Evolutionary conservation across 2,888 invertebrate species (phyloP), one percentile per base, ranked within the genome.

Genomic region (Agonum fuliginosum): DNA sequence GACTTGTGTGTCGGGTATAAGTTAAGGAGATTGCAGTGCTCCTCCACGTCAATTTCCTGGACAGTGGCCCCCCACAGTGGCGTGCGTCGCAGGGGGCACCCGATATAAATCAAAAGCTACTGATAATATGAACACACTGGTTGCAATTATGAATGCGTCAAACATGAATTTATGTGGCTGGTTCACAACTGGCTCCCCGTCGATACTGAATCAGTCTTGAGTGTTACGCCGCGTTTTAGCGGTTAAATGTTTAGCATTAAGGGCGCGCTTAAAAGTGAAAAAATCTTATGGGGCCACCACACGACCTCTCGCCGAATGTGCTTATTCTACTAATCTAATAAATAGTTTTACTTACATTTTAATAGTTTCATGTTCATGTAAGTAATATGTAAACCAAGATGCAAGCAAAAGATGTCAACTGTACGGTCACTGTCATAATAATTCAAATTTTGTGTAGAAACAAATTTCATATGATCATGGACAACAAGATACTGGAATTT

Each of bases 141-240:
- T 84, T 82, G 85, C 86, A 86, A 86, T 86, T 86, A 85, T 84
- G 83, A 83, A 84, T 84, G 84, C 84, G 85, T 86, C 86, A 86
- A 86, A 86, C 83, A 82, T 82, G 84, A 84, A 86, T 86, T 86
- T 86, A 86, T 85, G 83, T 81, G 83, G 82, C 83, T 83, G 83
- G 83, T 79, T 80, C 80, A 79, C 78, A 78, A 72, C 75, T 70
- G 79, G 78, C 80, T 79, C 80, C 81, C 82, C 78, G 80, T 78
- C 77, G 79, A 73, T 73, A 46, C 14, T 73, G 79, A 71, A 79
- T 79, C 78, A 76, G 77, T 79, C 79, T 79, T 78, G 58, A 78
- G 67, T 75, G 67, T 75, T 75, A 75, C 75, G 34, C 72, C 41
- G 46, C 19, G 72, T 54, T 71, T 71, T 41, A 30, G 65, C 69